Evolutionary conservation across 2,113 vertebrate genomes (phyloP), one percentile per base, ranked within the genome.

Genomic region (Lynx canadensis): DNA sequence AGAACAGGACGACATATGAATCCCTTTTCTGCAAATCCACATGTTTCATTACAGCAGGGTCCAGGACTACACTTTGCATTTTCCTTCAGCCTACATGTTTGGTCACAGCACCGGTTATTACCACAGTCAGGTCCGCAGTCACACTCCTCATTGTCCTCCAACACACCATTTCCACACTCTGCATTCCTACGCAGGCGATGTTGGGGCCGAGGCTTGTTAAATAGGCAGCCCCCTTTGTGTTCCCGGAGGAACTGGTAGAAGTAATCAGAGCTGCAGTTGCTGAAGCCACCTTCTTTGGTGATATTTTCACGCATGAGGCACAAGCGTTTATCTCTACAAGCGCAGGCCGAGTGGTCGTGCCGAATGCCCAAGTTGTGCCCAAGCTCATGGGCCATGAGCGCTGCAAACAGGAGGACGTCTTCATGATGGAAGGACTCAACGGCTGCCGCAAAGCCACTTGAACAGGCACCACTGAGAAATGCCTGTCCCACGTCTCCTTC

Each of bases 221-320:
- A 97, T 0, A 98, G 97, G 88, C 98, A 98, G 41, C 21, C 38
- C 31, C 96, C 98, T 94, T 23, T 89, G 55, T 94, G 93, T 5
- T 95, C 93, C 0, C 3, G 57, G 19, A 98, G 84, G 73, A 98
- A 97, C 38, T 36, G 68, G 23, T 86, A 84, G 74, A 97, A 98
- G n/a, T 88, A 10, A 31, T 90, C 88, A n/a, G 85, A 89, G 82
- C 98, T 98, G 73, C 98, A 98, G 97, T 98, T 97, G 95, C 98
- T 98, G 95, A 98, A 98, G 45, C 65, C 82, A 23, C 87, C 88
- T 45, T 23, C 96, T 50, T 69, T 73, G 0, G 33, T 76, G 83
- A 94, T n/a, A 0, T 57, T 87, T 1, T 83, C 3, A 2, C 21
- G 80, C 98, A 98, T 98, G 97, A 98, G 98, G 95, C 98, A 98